Evolutionary conservation across 1,140 invertebrate genomes (phyloP), one percentile per base, ranked within the genome.

Genomic region (Antheraea mylitta): DNA sequence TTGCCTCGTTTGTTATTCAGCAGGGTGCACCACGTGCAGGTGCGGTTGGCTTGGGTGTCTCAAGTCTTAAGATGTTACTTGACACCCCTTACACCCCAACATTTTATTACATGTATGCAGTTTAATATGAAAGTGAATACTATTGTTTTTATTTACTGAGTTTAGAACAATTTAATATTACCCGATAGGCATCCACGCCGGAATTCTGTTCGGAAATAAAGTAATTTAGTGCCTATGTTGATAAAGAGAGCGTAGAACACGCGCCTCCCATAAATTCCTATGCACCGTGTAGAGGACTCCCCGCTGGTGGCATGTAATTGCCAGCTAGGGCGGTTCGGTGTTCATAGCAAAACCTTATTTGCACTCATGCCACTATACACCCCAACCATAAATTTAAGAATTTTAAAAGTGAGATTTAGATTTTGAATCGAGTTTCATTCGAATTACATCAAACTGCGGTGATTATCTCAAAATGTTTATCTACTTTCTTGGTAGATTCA

Each of bases 301-400:
- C 73, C 71, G 67, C 69, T 66, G 78, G 45, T 74, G 62, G 62
- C 69, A 16, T 64, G 76, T 78, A 80, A 76, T 78, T 74, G 73
- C 70, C 59, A 65, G 69, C 69, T 64, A 48, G 76, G 72, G 66
- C 77, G 65, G 70, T 64, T 61, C 76, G 19, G 60, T 67, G 64
- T 75, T 74, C 75, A 68, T 69, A 70, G 73, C 62, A 74, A 79
- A 82, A 79, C 75, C 77, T 82, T 73, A 75, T 82, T 83, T 82
- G 71, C 64, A n/a, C 19, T 36, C 18, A 58, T 30, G 36, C 36
- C 58, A 53, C 45, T 53, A 16, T 16, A 60, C 16, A 59, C 61
- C 22, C 6, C 7, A 75, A 79, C 75, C 70, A 70, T n/a, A 18
- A 65, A 13, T 64, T 70, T 72, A 76, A 73, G 74, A 78, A 67